phyloP scores from a whole-genome alignment of 2,888 invertebrate genomes.

The Barypeithes pellucidus region DNA sequence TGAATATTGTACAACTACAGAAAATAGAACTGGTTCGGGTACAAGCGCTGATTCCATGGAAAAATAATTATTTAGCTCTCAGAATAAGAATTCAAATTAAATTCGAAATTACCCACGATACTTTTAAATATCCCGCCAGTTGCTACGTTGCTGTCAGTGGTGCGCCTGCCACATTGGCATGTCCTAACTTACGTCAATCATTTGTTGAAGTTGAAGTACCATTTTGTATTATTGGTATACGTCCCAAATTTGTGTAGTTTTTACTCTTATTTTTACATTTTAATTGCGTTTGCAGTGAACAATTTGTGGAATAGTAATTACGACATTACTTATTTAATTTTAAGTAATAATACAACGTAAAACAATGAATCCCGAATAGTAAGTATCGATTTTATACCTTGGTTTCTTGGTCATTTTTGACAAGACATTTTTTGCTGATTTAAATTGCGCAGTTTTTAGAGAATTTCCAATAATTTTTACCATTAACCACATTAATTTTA shows the following conservation, averaged over 20 bases:
- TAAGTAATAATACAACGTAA: conserved; percentile 50
- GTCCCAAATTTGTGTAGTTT: conserved; percentile 68
- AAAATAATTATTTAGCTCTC: too few relatives aligned
- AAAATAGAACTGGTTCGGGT: too few relatives aligned
- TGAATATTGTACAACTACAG: too few relatives aligned
- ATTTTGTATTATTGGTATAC: conserved; percentile 63
- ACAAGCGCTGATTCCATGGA: too few relatives aligned
- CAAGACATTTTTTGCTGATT: conserved; percentile 34
- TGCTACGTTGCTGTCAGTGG: conserved; percentile 8
- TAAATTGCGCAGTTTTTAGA: conserved; percentile 51
- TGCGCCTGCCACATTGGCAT: conserved; percentile 65
- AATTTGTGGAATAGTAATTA: conserved; percentile 56
- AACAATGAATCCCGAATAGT: conserved; percentile 88
- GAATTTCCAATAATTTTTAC: conserved; percentile 7
- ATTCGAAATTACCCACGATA: too few relatives aligned
- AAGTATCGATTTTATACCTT: conserved; percentile 74
- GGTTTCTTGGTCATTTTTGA: conserved; percentile 51
- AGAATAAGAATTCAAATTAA: too few relatives aligned
- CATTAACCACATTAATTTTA: background rate
- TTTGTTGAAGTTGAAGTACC: conserved; percentile 59
- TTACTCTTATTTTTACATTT: conserved; percentile 61
- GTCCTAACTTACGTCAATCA: conserved; percentile 64
- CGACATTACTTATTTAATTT: conserved; percentile 38
- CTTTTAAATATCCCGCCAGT: conserved; percentile 57
- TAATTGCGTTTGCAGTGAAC: conserved; percentile 58